Evolutionary conservation across 2,113 vertebrate species (phyloP), one percentile per base, ranked within the genome.

Genomic region (Donacobius atricapilla): DNA sequence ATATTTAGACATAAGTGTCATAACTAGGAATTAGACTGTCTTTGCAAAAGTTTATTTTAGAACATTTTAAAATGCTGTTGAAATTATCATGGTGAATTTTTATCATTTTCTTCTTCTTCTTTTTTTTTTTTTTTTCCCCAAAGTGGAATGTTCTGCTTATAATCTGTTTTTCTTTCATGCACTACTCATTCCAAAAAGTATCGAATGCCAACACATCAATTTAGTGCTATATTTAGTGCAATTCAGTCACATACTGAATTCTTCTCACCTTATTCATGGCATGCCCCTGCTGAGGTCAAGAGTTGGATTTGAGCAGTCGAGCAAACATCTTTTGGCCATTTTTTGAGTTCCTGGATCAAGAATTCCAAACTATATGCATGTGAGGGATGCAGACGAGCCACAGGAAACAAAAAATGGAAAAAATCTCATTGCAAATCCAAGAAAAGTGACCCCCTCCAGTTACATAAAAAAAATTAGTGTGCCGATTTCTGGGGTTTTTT

Each of bases 71-170:
- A 84, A 54, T 45, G 15, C 9, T 28, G 8, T 87, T 63, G 48
- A 87, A 71, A 73, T 87, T 66, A 60, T 30, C 21, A 54, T 51
- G 18, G 15, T 70, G 12, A 13, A 11, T 53, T 80, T 53, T 61
- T 57, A 58, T 10, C 0, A 30, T 87, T 33, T 45, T 39, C 3
- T 40, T 77, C 9, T 21, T 42, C 40, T 42, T 42, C n/a, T n/a
- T 15, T 3, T 22, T n/a, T 24, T 42, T 44, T 13, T 54, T 17
- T 35, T 15, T 12, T 2, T 2, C 7, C 6, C 5, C 23, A 2
- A 73, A 60, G 2, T 65, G 28, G 17, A 75, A 51, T 63, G n/a
- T 68, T 91, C 70, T 70, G n/a, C 9, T 75, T 42, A 39, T 78
- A 89, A 81, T 64, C 47, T 89, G 11, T 14, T 75, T 65, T 77